Base-by-base conservation (phyloP, 2,888 invertebrate genomes). In the Microdon myrmicae region DNA sequence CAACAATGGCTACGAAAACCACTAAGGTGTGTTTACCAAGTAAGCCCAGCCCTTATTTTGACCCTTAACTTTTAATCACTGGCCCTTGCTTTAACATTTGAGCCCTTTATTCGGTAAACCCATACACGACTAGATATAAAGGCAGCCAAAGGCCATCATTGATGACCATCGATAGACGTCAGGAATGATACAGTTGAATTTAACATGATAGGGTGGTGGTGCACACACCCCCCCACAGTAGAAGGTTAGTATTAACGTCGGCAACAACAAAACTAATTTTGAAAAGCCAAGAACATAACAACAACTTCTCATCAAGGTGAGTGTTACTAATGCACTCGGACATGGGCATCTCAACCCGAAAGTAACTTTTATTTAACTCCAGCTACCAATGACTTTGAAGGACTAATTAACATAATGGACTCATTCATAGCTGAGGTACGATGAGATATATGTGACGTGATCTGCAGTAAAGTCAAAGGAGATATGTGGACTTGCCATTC, bases 361-460 rank as follows among this genome's bases (percentile, higher is more conserved):
- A 49, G 44, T 49, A 51, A 25, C 39, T 20, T 16, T 14, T n/a
- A n/a, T 23, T 26, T 26, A 35, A 41, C 28, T 41, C 29, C 12
- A 28, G 7, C 28, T 48, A 43, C 37, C 60, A 26, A 64, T 58
- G 39, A 64, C 41, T 64, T 53, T 64, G 43, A 58, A 51, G 58
- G 51, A 47, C 64, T 64, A 58, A 64, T 64, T 58, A 64, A 64
- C 64, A 64, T 64, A 64, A 64, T 64, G 64, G 64, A 58, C 34
- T 61, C 49, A 49, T 49, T 49, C 49, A 49, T 49, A n/a, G n/a
- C n/a, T n/a, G 39, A 26, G 32, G 28, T 23, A 25, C 32, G 34
- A 43, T 48, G 39, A 38, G 55, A 44, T 25, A 23, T 23, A 41
- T 51, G 13, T 19, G 8, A 29, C 4, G 4, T 28, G 26, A n/a